Evolutionary conservation across 2,113 vertebrate species (phyloP).

Genomic region (Candoia aspera): DNA sequence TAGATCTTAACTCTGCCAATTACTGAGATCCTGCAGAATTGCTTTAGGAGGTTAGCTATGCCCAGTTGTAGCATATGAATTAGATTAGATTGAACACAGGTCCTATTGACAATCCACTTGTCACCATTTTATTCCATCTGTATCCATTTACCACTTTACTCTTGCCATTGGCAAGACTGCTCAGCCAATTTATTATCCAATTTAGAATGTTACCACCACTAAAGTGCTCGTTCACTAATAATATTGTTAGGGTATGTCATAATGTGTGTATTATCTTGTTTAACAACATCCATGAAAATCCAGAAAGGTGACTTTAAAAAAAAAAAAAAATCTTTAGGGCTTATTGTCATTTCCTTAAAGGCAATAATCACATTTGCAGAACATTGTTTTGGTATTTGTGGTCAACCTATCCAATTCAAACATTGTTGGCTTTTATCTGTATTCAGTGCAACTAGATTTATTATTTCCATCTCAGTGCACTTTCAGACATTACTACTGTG

Average conservation of each 20-base stretch:
- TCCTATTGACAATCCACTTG: constrained; percentile 35
- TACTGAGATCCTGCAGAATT: constrained; percentile 28
- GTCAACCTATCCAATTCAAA: background rate
- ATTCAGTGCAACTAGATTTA: background rate
- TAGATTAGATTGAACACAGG: constrained; percentile 31
- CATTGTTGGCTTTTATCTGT: rapidly evolving
- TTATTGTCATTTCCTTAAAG: constrained; percentile 34
- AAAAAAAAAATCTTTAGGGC: no score
- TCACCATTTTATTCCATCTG: constrained; percentile 14
- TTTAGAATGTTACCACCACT: constrained; percentile 64
- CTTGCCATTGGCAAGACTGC: constrained; percentile 36
- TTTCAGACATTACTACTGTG: background rate
- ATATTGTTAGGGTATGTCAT: constrained; percentile 46
- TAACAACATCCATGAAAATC: constrained; percentile 48
- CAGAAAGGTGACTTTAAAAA: no score
- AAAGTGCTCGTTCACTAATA: constrained; percentile 42
- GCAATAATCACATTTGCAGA: constrained; percentile 42
- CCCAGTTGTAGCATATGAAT: constrained; percentile 6
- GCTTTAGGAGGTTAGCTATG: background rate
- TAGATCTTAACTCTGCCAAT: background rate
- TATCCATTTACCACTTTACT: constrained; percentile 50
- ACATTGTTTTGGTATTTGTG: background rate
- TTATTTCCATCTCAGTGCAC: background rate
- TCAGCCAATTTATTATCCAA: constrained; percentile 64
- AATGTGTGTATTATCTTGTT: constrained; percentile 39